phyloP scores from a whole-genome alignment of 2,797 vertebrate species.

The Sciaenops ocellatus region DNA sequence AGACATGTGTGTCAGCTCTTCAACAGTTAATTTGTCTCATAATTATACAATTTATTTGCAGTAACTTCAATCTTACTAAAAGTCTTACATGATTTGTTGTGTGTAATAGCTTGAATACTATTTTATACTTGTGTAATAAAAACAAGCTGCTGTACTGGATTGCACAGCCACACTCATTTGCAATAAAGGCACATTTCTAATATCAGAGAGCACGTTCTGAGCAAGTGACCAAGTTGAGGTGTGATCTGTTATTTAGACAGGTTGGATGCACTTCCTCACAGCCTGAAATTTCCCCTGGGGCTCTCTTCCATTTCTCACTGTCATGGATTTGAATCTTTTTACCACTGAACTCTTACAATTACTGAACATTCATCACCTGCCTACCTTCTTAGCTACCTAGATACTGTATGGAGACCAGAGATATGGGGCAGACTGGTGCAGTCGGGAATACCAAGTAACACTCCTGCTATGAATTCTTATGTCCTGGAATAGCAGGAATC shows the following conservation, averaged over 20 bases:
- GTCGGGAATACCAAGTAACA: constrained; percentile 69
- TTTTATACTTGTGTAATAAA: constrained; percentile 38
- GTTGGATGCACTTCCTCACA: constrained; percentile 87
- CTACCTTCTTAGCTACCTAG: constrained; percentile 72
- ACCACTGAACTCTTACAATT: constrained; percentile 88
- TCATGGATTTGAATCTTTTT: constrained; percentile 91
- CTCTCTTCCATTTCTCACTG: constrained; percentile 88
- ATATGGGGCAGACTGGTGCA: constrained; percentile 61
- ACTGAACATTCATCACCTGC: constrained; percentile 85
- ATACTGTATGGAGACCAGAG: constrained; percentile 71
- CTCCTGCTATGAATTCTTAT: constrained; percentile 54
- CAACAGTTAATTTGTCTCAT: constrained; percentile 40
- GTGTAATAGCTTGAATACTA: constrained; percentile 2
- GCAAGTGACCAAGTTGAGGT: constrained; percentile 87
- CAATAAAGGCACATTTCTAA: constrained; percentile 79
- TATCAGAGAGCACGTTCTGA: constrained; percentile 82
- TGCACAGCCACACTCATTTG: constrained; percentile 67
- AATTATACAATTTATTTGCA: constrained; percentile 43
- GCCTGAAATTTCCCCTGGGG: constrained; percentile 88
- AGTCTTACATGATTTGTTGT: background rate
- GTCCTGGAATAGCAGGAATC: constrained; percentile 29
- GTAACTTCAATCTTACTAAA: background rate
- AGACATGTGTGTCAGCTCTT: constrained; percentile 10
- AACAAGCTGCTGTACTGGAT: constrained; percentile 54
- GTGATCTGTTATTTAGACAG: constrained; percentile 91